A percentile compares a stretch with the other conserved stretches of the same genome.
phyloP scores from a whole-genome alignment of 2,888 invertebrate species.

The Malacosoma neustria region DNA sequence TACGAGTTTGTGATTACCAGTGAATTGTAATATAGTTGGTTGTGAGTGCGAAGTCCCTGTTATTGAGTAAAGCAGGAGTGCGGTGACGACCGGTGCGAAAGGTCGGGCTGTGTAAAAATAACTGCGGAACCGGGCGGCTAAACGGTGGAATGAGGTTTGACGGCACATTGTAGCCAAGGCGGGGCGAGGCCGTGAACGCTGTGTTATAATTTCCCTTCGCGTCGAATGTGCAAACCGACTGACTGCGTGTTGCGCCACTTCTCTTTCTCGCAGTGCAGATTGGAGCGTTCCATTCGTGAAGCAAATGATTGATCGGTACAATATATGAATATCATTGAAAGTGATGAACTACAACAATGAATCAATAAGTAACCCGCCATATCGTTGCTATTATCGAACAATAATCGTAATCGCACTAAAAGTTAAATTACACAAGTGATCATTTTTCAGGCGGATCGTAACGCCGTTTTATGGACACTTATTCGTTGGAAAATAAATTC shows the following conservation, averaged over 20 bases:
- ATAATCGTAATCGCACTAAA: no score
- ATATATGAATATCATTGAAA: no score
- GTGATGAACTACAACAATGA: no score
- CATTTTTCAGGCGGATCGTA: no score
- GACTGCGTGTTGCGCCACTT: slow-evolving; percentile 57
- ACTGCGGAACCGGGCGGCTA: slow-evolving; percentile 73
- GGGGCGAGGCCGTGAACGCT: slow-evolving; percentile 71
- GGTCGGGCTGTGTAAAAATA: slow-evolving; percentile 75
- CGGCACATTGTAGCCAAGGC: slow-evolving; percentile 72
- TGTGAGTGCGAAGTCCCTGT: slow-evolving; percentile 57
- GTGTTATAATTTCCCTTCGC: slow-evolving; percentile 72
- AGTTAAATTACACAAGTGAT: no score
- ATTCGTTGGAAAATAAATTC: no score
- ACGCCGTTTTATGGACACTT: no score
- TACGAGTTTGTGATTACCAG: slow-evolving; percentile 27
- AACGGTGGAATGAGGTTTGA: slow-evolving; percentile 73
- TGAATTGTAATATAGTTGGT: slow-evolving; percentile 28
- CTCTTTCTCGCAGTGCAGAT: slow-evolving; percentile 59
- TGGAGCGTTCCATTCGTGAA: slow-evolving; percentile 36
- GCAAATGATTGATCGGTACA: no score
- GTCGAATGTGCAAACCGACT: slow-evolving; percentile 67
- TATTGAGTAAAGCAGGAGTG: slow-evolving; percentile 53
- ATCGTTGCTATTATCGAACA: no score
- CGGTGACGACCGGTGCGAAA: slow-evolving; percentile 72
- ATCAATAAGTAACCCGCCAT: no score